Percentiles rank a stretch among this genome's conserved stretches.
phyloP scores from a whole-genome alignment of 2,888 invertebrate genomes.

The Neuroscelio doddi region DNA sequence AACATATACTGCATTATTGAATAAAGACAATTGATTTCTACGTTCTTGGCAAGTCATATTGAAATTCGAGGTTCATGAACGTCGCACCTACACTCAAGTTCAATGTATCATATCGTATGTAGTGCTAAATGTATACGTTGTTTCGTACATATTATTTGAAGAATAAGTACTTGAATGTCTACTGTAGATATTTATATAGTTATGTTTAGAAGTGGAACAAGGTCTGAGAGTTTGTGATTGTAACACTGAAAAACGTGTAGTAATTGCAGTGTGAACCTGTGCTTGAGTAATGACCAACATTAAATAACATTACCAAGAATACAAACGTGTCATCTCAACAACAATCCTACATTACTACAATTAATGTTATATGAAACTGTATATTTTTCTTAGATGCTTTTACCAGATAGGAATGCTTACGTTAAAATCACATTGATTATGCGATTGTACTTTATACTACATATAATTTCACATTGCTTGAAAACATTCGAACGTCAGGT shows the following conservation, averaged over 20 bases:
- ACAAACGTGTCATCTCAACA: conserved; percentile 21
- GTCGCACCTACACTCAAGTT: conserved; percentile 9
- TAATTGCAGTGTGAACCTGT: conserved; percentile 26
- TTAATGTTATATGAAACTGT: conserved; percentile 17
- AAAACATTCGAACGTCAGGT: too few relatives aligned
- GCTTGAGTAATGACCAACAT: conserved; percentile 27
- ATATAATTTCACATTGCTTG: too few relatives aligned
- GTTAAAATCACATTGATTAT: too few relatives aligned
- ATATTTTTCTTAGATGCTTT: too few relatives aligned
- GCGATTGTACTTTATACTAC: too few relatives aligned
- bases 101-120: conserved; percentile 9
- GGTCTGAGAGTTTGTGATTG: conserved; percentile 29
- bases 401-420: too few relatives aligned
- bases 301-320: conserved; percentile 16
- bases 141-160: too few relatives aligned
- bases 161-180: conserved; percentile 13
- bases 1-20: too few relatives aligned
- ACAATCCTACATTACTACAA: background rate
- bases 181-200: conserved; percentile 17
- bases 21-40: too few relatives aligned
- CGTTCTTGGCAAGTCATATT: conserved; percentile 6
- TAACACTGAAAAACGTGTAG: conserved; percentile 24
- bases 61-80: background rate
- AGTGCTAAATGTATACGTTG: conserved; percentile 2
- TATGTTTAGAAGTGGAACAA: conserved; percentile 25